Evolutionary conservation across 2,113 vertebrate genomes (phyloP).

Genomic region (Sphaerodactylus townsendi): DNA sequence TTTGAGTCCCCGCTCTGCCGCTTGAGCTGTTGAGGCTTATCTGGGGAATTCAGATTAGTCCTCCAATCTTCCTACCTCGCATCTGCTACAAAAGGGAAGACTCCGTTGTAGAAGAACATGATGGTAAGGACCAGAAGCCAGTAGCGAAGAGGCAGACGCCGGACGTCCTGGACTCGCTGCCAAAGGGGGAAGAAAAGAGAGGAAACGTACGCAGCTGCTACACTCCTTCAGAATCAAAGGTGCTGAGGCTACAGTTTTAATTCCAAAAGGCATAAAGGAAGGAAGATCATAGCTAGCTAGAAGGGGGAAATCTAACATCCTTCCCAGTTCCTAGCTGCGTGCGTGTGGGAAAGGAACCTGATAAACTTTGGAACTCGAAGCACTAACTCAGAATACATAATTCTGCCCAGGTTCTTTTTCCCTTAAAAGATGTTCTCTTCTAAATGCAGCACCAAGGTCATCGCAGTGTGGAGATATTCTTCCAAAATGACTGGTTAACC

Average conservation of each 20-base stretch:
- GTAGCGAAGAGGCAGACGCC: constrained; percentile 72
- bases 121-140: constrained; percentile 85
- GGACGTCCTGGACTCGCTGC: constrained; percentile 78
- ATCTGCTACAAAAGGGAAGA: constrained; percentile 83
- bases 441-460: too few relatives aligned
- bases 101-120: constrained; percentile 84
- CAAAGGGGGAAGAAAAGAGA: constrained; percentile 14
- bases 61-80: constrained; percentile 71
- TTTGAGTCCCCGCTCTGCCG: too few relatives aligned
- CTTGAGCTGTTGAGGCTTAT: too few relatives aligned
- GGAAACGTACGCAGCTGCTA: neutral
- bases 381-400: neutral
- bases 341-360: neutral
- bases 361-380: neutral
- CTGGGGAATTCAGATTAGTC: too few relatives aligned
- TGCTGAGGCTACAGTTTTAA: too few relatives aligned
- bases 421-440: too few relatives aligned
- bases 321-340: neutral
- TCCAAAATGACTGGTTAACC: too few relatives aligned
- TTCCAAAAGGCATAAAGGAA: neutral
- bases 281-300: neutral
- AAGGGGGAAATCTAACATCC: neutral
- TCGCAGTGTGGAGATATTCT: neutral
- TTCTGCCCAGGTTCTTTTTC: too few relatives aligned
- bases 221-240: neutral